These are phyloP conservation scores for Drosophila kurseongensis DNA, from an alignment of 1,140 invertebrate genomes.

Conservation along the genomic window DNA sequence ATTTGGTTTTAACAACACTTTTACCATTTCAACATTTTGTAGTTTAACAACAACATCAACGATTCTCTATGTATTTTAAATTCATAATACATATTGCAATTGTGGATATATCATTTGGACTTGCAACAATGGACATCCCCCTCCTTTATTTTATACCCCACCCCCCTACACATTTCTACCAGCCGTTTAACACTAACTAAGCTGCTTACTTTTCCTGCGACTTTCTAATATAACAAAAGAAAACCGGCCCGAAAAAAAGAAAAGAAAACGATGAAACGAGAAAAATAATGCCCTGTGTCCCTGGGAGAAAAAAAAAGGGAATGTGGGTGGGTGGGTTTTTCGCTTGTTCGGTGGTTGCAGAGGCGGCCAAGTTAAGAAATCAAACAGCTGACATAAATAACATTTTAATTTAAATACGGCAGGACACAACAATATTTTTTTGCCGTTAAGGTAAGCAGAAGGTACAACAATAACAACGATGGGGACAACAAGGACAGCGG, in stretches of 20 bases:
- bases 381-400: slow-evolving; percentile 83
- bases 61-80: not conserved
- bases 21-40: not conserved
- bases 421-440: slow-evolving; percentile 79
- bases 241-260: slow-evolving; percentile 15
- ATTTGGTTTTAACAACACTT: no score
- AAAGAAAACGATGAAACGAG: slow-evolving; percentile 44
- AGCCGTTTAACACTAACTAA: slow-evolving; percentile 80
- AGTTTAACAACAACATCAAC: not conserved
- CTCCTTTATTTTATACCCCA: not conserved
- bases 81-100: not conserved
- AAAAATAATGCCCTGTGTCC: slow-evolving; percentile 58
- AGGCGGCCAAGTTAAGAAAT: slow-evolving; percentile 73
- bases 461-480: slow-evolving; percentile 58
- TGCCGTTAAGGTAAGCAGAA: slow-evolving; percentile 78
- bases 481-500: slow-evolving; percentile 41
- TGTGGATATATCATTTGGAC: not conserved
- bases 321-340: slow-evolving; percentile 7
- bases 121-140: not conserved
- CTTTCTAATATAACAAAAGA: slow-evolving; percentile 63
- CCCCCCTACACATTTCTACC: slow-evolving; percentile 41
- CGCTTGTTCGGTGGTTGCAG: slow-evolving; percentile 6
- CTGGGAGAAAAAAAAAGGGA: slow-evolving; percentile 16
- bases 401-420: slow-evolving; percentile 83
- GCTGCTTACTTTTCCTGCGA: slow-evolving; percentile 70